Percentiles rank a stretch among this genome's conserved stretches.
Evolutionary conservation across 2,113 vertebrate species (phyloP).

Genomic region (Galeopterus variegatus): DNA sequence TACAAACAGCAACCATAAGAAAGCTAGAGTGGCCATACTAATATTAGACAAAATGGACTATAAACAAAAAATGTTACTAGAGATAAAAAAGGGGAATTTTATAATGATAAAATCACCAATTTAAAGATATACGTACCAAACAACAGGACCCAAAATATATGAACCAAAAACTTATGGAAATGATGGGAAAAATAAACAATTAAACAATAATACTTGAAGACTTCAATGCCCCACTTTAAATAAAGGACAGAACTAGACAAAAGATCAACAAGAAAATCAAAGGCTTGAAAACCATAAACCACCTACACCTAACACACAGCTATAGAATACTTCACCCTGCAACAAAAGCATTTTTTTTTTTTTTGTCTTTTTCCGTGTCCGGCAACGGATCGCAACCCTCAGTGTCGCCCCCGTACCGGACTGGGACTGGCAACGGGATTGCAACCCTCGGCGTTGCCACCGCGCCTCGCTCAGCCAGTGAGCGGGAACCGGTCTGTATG

Average conservation of each 20-base stretch:
- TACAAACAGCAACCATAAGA: neutral
- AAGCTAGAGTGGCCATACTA: neutral
- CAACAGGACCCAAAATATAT: conserved; percentile 26
- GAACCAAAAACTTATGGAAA: neutral
- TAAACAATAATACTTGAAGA: neutral
- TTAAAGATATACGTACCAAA: neutral
- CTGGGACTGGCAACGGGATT: no score
- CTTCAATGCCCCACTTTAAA: neutral
- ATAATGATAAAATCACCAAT: neutral
- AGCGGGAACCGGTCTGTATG: no score
- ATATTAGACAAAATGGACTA: neutral
- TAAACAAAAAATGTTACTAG: neutral
- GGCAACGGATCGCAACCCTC: no score
- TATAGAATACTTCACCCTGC: neutral
- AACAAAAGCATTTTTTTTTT: neutral
- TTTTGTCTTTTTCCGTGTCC: no score
- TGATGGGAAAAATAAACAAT: neutral
- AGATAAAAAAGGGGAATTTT: neutral
- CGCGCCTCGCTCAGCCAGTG: no score
- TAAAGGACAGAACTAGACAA: neutral
- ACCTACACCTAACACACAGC: neutral
- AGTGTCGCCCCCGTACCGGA: no score
- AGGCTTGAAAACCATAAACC: neutral
- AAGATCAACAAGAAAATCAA: neutral
- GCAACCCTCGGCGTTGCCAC: no score